Percentiles rank a stretch among this genome's conserved stretches.
Conservation (phyloP, 2,888 invertebrate species). For the Bellardia bayeri region DNA sequence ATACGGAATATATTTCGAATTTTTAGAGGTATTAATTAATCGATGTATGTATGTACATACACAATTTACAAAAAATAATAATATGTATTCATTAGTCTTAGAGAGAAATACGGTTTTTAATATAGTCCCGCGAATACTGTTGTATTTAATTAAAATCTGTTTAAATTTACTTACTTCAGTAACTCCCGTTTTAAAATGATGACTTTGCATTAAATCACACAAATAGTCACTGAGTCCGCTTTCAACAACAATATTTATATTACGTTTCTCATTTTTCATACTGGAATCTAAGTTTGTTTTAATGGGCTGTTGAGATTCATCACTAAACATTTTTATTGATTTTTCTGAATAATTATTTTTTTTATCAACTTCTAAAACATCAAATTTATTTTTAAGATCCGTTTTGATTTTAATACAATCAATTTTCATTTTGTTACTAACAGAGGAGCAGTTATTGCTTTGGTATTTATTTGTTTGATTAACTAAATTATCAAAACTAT, state of each 20-base stretch:
- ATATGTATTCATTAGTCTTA: too few relatives aligned
- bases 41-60: too few relatives aligned
- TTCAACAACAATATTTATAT: conserved; percentile 80
- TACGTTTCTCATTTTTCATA: conserved; percentile 66
- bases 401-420: conserved; percentile 10
- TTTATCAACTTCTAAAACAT: conserved; percentile 4
- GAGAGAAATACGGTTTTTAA: too few relatives aligned
- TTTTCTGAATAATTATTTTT: neutral
- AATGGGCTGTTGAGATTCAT: neutral
- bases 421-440: neutral
- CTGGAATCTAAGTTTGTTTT: neutral
- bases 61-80: too few relatives aligned
- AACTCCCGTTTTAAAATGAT: conserved; percentile 77
- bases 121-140: too few relatives aligned
- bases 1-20: too few relatives aligned
- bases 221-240: conserved; percentile 78
- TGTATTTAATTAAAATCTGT: too few relatives aligned
- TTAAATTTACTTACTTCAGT: conserved; percentile 66
- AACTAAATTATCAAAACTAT: conserved; percentile 64
- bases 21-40: too few relatives aligned
- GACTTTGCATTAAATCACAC: conserved; percentile 78
- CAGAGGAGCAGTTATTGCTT: neutral
- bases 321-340: neutral
- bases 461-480: conserved; percentile 29
- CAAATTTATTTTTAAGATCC: neutral